phyloP scores from a whole-genome alignment of 2,888 invertebrate genomes.

The Celastrina argiolus region DNA sequence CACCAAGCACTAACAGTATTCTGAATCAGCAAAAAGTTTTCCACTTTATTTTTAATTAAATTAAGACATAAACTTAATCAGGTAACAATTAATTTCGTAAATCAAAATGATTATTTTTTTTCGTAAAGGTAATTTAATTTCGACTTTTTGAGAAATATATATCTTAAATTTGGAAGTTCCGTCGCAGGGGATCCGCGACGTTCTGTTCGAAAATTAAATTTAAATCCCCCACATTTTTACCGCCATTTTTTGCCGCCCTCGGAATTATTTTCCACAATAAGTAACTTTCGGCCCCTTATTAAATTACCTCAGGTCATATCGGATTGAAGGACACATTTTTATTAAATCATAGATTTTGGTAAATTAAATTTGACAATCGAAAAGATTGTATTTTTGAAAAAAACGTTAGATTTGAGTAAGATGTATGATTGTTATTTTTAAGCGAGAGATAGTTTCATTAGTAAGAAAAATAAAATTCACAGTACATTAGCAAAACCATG shows the following conservation, averaged over 20 bases:
- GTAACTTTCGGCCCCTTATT: constrained; percentile 52
- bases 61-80: too few species aligned
- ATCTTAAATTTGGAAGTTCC: constrained; percentile 57
- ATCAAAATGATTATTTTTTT: too few species aligned
- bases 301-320: constrained; percentile 57
- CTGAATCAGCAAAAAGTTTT: too few species aligned
- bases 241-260: constrained; percentile 63
- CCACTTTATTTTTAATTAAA: too few species aligned
- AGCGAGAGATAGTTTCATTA: too few species aligned
- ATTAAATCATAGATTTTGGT: constrained; percentile 3
- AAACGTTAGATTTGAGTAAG: not conserved
- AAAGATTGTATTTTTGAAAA: not conserved
- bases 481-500: too few species aligned
- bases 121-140: constrained; percentile 36
- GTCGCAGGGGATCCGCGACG: constrained; percentile 69
- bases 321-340: constrained; percentile 24
- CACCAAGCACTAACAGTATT: too few species aligned
- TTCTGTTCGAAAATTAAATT: constrained; percentile 74
- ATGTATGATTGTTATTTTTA: too few species aligned
- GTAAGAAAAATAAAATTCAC: too few species aligned
- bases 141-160: constrained; percentile 46
- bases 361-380: not conserved
- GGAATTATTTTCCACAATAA: constrained; percentile 63
- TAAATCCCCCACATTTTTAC: constrained; percentile 72
- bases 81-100: too few species aligned